phyloP scores from a whole-genome alignment of 2,888 invertebrate species.

The Noctua janthe region DNA sequence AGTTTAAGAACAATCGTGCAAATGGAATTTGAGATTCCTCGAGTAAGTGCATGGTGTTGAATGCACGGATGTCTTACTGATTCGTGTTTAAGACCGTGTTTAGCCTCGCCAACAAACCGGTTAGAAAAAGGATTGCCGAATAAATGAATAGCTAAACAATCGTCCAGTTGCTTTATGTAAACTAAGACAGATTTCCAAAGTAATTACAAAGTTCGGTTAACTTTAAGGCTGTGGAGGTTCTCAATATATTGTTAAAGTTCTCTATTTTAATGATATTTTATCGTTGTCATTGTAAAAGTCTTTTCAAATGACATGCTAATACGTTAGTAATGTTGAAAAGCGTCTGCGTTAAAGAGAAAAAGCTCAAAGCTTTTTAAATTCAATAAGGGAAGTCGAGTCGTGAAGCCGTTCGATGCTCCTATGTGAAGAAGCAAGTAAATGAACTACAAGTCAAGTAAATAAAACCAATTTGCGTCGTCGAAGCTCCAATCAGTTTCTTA shows the following conservation, averaged over 20 bases:
- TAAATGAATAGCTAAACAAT: slow-evolving; percentile 48
- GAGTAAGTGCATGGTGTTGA: slow-evolving; percentile 23
- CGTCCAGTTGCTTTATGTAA: slow-evolving; percentile 37
- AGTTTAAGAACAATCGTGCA: slow-evolving; percentile 52
- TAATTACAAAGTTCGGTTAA: slow-evolving; percentile 49
- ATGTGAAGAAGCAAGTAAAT: slow-evolving; percentile 64
- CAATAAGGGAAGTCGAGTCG: slow-evolving; percentile 53
- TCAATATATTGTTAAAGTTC: slow-evolving; percentile 50
- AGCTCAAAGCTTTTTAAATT: slow-evolving; percentile 51
- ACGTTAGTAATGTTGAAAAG: slow-evolving; percentile 40
- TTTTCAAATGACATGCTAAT: slow-evolving; percentile 32
- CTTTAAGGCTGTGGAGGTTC: slow-evolving; percentile 33
- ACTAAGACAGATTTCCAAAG: slow-evolving; percentile 48
- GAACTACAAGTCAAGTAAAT: slow-evolving; percentile 66
- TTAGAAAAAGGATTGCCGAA: slow-evolving; percentile 29
- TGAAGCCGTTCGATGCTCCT: slow-evolving; percentile 58
- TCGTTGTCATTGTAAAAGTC: slow-evolving; percentile 26
- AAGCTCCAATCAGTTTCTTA: slow-evolving; percentile 63
- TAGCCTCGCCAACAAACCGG: slow-evolving; percentile 3
- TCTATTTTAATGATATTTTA: slow-evolving; percentile 38
- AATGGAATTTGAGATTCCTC: slow-evolving; percentile 49
- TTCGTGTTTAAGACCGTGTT: slow-evolving; percentile 17
- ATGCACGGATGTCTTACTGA: slow-evolving; percentile 28
- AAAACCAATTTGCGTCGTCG: slow-evolving; percentile 69
- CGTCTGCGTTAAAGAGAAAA: slow-evolving; percentile 26